phyloP scores from a whole-genome alignment of 2,797 vertebrate species.

The Sandelia bainsii region DNA sequence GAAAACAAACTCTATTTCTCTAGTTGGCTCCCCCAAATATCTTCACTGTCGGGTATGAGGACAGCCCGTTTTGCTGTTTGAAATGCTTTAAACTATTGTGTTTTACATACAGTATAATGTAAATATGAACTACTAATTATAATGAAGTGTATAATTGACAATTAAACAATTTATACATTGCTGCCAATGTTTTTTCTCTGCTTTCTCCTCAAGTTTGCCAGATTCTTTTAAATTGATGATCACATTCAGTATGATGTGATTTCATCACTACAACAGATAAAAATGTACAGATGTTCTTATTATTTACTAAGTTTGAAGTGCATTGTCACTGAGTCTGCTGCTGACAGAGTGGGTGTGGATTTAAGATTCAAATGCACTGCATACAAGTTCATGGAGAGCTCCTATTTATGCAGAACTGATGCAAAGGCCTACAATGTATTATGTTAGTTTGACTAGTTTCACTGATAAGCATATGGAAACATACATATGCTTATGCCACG shows the following conservation, averaged over 20 bases:
- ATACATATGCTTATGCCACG: constrained; percentile 13
- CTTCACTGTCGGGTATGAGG: not conserved
- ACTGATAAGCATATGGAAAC: constrained; percentile 29
- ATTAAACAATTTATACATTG: constrained; percentile 39
- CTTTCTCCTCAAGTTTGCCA: not conserved
- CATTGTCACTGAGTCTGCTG: not conserved
- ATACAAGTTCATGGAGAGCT: constrained; percentile 9
- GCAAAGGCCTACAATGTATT: constrained; percentile 29
- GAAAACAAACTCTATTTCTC: constrained; percentile 2
- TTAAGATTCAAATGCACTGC: constrained; percentile 24
- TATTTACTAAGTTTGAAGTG: constrained; percentile 4
- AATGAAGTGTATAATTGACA: constrained; percentile 18
- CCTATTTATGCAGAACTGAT: constrained; percentile 33
- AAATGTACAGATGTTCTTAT: not conserved
- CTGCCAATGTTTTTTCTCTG: not conserved
- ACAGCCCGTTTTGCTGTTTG: not conserved
- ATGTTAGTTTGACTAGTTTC: constrained; percentile 44
- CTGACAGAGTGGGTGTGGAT: constrained; percentile 11
- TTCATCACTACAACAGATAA: not conserved
- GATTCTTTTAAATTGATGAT: not conserved
- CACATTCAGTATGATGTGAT: no score
- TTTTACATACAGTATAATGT: constrained; percentile 34
- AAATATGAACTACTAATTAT: constrained; percentile 34
- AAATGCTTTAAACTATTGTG: constrained; percentile 8
- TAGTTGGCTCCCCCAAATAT: not conserved